phyloP scores from a whole-genome alignment of 2,888 invertebrate species.

The Carabus problematicus region DNA sequence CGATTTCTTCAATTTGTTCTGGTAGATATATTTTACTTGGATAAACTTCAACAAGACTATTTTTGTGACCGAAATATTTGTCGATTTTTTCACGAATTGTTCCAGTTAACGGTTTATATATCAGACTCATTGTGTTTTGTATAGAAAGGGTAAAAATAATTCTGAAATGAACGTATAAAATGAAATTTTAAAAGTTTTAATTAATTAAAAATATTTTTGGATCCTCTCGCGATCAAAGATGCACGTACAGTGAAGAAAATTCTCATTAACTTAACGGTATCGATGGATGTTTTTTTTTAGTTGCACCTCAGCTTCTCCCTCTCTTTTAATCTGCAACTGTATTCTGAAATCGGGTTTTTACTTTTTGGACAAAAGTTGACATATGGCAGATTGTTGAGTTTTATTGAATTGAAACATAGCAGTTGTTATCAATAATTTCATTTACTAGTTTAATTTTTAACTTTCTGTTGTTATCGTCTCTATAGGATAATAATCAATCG shows the following conservation, averaged over 20 bases:
- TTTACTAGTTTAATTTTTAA: not conserved
- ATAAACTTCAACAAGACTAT: constrained; percentile 75
- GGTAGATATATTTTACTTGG: constrained; percentile 77
- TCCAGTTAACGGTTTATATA: constrained; percentile 44
- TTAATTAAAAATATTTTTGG: constrained; percentile 13
- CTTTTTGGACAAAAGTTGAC: constrained; percentile 4
- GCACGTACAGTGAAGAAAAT: constrained; percentile 34
- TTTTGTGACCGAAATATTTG: constrained; percentile 71
- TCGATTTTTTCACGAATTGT: constrained; percentile 63
- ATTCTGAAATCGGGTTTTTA: constrained; percentile 21
- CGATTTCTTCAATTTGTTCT: constrained; percentile 71
- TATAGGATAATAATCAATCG: constrained; percentile 1
- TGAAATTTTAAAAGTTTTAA: constrained; percentile 15
- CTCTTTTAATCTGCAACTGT: not conserved
- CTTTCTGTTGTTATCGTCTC: not conserved
- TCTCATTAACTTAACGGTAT: constrained; percentile 22
- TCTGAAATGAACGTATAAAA: not conserved
- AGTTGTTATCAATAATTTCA: not conserved
- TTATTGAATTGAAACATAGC: constrained; percentile 1
- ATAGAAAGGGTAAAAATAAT: not conserved
- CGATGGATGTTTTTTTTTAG: constrained; percentile 31
- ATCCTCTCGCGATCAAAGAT: constrained; percentile 25
- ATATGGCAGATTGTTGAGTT: not conserved
- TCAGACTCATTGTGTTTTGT: constrained; percentile 44
- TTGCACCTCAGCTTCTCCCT: constrained; percentile 33